phyloP scores from a whole-genome alignment of 2,888 invertebrate species.

The Masnerella sp. region DNA sequence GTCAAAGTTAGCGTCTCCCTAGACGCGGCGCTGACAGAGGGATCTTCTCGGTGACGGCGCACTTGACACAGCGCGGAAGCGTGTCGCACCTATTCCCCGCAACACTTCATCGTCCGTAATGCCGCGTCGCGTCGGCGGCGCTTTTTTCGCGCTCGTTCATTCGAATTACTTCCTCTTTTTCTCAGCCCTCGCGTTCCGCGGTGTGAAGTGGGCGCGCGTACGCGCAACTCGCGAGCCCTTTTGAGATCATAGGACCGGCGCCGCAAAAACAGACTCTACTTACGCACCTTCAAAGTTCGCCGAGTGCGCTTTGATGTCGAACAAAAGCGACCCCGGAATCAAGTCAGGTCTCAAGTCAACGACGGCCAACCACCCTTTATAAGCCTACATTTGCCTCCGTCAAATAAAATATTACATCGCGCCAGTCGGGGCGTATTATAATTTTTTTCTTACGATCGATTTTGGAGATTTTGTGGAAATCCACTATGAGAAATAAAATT shows the following conservation, averaged over 20 bases:
- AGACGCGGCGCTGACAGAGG: conserved; percentile 45
- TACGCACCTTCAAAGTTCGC: conserved; percentile 60
- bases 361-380: conserved; percentile 27
- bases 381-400: conserved; percentile 39
- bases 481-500: no score
- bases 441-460: conserved; percentile 12
- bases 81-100: conserved; percentile 50
- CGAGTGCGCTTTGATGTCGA: conserved; percentile 59
- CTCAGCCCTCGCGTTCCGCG: conserved; percentile 47
- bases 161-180: conserved; percentile 53
- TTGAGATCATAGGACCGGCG: conserved; percentile 60
- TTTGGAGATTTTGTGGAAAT: no score
- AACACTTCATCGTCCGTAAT: conserved; percentile 46
- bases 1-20: no score
- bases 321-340: conserved; percentile 55
- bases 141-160: conserved; percentile 54
- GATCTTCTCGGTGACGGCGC: conserved; percentile 30
- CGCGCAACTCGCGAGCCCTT: conserved; percentile 56
- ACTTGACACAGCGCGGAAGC: conserved; percentile 27
- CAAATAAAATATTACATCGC: conserved; percentile 35
- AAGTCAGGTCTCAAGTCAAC: conserved; percentile 50
- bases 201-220: conserved; percentile 57
- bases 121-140: conserved; percentile 20
- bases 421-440: conserved; percentile 8
- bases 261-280: conserved; percentile 60